Evolutionary conservation across 2,797 vertebrate species (phyloP).

Genomic region (Cetoscarus ocellatus): DNA sequence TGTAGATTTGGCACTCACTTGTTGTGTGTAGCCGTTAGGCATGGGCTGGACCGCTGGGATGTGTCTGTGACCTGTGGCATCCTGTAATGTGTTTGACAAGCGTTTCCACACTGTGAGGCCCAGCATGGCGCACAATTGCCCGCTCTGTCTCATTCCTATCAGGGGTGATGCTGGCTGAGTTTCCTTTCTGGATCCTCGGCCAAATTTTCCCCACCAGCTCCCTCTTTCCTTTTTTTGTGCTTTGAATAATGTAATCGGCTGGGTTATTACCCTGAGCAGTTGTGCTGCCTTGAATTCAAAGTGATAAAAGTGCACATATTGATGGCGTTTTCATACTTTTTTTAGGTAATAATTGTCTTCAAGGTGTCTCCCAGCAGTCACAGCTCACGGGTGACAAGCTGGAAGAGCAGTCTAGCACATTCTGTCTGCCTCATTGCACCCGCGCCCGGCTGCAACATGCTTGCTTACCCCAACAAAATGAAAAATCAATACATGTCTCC

Average conservation of each 20-base stretch:
- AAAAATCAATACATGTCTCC: constrained; percentile 84
- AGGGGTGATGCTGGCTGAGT: constrained; percentile 75
- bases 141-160: constrained; percentile 56
- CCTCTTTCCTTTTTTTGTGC: constrained; percentile 8
- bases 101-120: constrained; percentile 59
- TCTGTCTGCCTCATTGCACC: constrained; percentile 77
- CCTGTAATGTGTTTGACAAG: constrained; percentile 69
- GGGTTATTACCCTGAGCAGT: constrained; percentile 34
- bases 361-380: constrained; percentile 58
- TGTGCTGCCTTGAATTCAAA: constrained; percentile 18
- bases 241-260: constrained; percentile 43
- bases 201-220: constrained; percentile 56
- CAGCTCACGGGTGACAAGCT: constrained; percentile 71
- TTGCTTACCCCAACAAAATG: constrained; percentile 84
- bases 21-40: constrained; percentile 62
- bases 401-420: constrained; percentile 68
- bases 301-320: constrained; percentile 3
- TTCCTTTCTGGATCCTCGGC: constrained; percentile 67
- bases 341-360: constrained; percentile 49
- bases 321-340: constrained; percentile 35
- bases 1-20: constrained; percentile 59
- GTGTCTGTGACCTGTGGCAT: constrained; percentile 73
- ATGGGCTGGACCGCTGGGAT: constrained; percentile 48
- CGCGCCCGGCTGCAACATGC: constrained; percentile 78
- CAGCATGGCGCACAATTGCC: constrained; percentile 59